These are phyloP conservation scores for Idris sp. DNA, from an alignment of 1,140 invertebrate species.

Conservation along the genomic window DNA sequence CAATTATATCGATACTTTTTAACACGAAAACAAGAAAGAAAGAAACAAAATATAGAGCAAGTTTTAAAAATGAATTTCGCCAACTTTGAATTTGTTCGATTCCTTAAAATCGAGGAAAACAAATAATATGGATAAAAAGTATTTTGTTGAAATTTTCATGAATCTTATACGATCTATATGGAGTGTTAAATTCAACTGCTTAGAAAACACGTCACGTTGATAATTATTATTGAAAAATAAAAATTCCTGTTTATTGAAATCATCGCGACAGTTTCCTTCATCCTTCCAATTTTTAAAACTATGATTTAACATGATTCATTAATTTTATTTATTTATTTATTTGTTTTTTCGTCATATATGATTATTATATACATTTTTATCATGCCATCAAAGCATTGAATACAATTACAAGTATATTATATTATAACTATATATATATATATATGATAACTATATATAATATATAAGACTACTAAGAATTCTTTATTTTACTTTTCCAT, in stretches of 20 bases:
- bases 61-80: conserved; percentile 53
- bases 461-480: no score
- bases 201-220: conserved; percentile 64
- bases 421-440: no score
- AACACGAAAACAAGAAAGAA: conserved; percentile 27
- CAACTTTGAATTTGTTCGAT: conserved; percentile 58
- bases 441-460: no score
- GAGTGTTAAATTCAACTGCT: conserved; percentile 63
- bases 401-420: no score
- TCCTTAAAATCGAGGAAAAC: conserved; percentile 50
- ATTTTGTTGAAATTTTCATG: conserved; percentile 63
- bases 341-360: no score
- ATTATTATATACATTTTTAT: no score
- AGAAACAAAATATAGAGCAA: conserved; percentile 49
- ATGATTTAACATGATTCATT: conserved; percentile 29
- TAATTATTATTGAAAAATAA: conserved; percentile 63
- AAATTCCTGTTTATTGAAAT: conserved; percentile 64
- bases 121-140: conserved; percentile 60
- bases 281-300: conserved; percentile 37
- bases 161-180: conserved; percentile 64
- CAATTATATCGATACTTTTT: conserved; percentile 61
- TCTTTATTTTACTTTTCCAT: no score
- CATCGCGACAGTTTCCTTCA: conserved; percentile 56
- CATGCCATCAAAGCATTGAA: no score
- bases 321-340: conserved; percentile 11